Percentiles rank a stretch among this genome's conserved stretches.
Conservation (phyloP, 2,888 invertebrate genomes). For the Agrotis puta region DNA sequence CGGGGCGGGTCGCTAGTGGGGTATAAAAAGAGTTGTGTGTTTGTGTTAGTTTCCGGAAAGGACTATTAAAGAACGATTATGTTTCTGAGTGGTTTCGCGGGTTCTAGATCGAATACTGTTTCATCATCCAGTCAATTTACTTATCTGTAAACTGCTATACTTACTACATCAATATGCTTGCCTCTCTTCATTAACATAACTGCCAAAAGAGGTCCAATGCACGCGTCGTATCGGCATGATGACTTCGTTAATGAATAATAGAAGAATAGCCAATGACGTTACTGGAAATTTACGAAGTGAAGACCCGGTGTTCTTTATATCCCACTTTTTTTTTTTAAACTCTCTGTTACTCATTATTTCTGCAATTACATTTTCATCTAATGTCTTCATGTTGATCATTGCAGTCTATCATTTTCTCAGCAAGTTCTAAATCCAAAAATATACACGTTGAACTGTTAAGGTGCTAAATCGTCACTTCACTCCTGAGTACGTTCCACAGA, state of each 20-base stretch:
- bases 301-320: too few species aligned
- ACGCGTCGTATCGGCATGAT: too few species aligned
- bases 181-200: neutral
- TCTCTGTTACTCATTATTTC: too few species aligned
- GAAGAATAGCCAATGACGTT: too few species aligned
- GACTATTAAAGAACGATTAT: constrained; percentile 21
- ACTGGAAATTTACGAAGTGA: too few species aligned
- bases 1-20: too few species aligned
- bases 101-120: neutral
- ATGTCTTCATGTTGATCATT: neutral
- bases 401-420: neutral
- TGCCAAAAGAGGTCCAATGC: neutral
- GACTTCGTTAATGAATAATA: too few species aligned
- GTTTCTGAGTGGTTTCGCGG: neutral
- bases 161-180: neutral
- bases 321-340: too few species aligned
- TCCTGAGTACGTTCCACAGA: neutral
- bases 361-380: too few species aligned
- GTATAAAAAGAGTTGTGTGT: constrained; percentile 35
- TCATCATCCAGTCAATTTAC: neutral
- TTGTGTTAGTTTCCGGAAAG: constrained; percentile 32
- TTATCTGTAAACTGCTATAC: too few species aligned
- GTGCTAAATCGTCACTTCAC: neutral
- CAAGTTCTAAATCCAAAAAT: too few species aligned
- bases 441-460: too few species aligned